phyloP scores from a whole-genome alignment of 2,113 vertebrate species.

The Genyomyrus donnyi region DNA sequence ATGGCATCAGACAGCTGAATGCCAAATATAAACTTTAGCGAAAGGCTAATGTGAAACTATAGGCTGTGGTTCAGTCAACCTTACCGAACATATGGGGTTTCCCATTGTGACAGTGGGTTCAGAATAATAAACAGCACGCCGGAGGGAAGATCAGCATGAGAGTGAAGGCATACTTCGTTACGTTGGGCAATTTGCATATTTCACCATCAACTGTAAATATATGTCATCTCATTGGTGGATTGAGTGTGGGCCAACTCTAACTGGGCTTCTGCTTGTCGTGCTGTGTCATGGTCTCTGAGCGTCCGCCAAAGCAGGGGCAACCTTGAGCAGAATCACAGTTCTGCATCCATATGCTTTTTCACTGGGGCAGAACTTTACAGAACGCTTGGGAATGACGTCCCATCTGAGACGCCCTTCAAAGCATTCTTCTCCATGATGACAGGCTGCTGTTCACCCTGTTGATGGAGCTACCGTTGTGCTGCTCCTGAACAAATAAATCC shows the following conservation, averaged over 20 bases:
- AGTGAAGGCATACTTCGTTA: background rate
- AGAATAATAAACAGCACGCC: background rate
- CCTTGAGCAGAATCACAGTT: background rate
- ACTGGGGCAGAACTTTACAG: background rate
- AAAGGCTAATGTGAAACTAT: background rate
- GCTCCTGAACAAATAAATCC: background rate
- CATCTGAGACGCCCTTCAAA: background rate
- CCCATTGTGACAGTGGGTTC: background rate
- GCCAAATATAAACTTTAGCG: background rate
- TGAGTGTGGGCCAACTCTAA: background rate
- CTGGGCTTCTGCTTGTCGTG: background rate
- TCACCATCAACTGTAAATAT: background rate
- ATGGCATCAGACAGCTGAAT: background rate
- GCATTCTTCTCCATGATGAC: background rate
- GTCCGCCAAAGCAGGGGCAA: background rate
- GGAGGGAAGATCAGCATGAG: background rate
- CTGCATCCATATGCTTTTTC: background rate
- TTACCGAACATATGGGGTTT: background rate
- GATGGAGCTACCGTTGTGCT: background rate
- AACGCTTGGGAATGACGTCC: background rate
- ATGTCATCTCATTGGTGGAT: background rate
- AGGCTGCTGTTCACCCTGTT: background rate
- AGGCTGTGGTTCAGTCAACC: background rate
- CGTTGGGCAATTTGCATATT: background rate
- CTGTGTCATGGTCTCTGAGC: background rate